Evolutionary conservation across 2,113 vertebrate species (phyloP).

Genomic region (Mugil cephalus): DNA sequence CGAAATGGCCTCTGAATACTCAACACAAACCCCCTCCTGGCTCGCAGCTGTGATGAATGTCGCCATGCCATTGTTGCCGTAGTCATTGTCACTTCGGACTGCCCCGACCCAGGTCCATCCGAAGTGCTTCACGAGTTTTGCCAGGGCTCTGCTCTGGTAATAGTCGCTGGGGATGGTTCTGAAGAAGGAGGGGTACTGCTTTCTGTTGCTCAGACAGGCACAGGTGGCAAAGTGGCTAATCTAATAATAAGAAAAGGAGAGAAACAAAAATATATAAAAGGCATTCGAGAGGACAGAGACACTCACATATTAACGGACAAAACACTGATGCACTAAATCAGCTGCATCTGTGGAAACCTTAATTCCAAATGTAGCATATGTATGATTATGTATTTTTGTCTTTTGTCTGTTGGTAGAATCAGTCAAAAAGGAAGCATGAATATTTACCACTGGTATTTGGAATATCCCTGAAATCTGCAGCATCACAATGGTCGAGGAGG

Average conservation of each 20-base stretch:
- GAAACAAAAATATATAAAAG: neutral
- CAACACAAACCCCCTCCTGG: constrained; percentile 80
- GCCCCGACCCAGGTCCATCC: constrained; percentile 85
- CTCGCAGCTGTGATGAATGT: constrained; percentile 79
- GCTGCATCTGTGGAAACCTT: too few species aligned
- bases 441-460: constrained; percentile 82
- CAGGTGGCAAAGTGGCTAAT: constrained; percentile 86
- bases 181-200: constrained; percentile 82
- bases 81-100: constrained; percentile 84
- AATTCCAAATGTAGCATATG: too few species aligned
- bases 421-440: too few species aligned
- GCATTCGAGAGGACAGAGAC: neutral
- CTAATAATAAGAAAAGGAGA: constrained; percentile 50
- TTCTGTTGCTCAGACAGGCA: constrained; percentile 83
- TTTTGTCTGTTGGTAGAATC: too few species aligned
- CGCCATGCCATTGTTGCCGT: constrained; percentile 83
- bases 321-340: too few species aligned
- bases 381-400: too few species aligned
- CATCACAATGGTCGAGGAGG: constrained; percentile 82
- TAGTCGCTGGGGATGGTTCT: constrained; percentile 87
- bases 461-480: constrained; percentile 80
- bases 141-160: constrained; percentile 83
- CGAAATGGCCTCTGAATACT: constrained; percentile 82
- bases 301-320: too few species aligned
- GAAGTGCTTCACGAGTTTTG: constrained; percentile 82